These are phyloP conservation scores for Stomatorhinus ivindoensis DNA, from an alignment of 2,113 vertebrate species.

Conservation along the genomic window DNA sequence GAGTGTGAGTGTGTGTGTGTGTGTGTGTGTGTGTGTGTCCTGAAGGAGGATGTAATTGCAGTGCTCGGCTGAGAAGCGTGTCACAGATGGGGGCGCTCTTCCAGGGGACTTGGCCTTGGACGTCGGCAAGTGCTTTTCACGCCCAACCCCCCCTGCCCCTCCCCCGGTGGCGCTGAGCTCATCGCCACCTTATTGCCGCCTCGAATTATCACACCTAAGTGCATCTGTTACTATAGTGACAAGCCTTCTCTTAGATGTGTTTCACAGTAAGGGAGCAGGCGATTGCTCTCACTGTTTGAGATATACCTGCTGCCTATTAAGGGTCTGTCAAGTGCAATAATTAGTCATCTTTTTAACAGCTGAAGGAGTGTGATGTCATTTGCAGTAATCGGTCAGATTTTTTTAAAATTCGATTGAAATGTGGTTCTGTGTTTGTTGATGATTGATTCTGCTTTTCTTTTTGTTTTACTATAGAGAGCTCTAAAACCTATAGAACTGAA, in stretches of 20 bases:
- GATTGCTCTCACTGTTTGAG: slow-evolving; percentile 6
- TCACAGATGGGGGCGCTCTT: not conserved
- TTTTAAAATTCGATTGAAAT: not conserved
- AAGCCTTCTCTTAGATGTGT: slow-evolving; percentile 4
- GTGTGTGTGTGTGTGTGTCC: not conserved
- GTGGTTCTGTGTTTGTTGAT: not conserved
- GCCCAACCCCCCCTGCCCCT: not conserved
- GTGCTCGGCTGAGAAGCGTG: not conserved
- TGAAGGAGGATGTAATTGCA: slow-evolving; percentile 3
- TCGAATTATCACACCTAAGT: slow-evolving; percentile 26
- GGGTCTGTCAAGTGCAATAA: not conserved
- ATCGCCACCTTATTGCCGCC: slow-evolving; percentile 25
- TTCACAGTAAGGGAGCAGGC: slow-evolving; percentile 9
- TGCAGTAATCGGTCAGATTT: not conserved
- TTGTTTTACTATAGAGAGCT: not conserved
- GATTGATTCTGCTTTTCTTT: not conserved
- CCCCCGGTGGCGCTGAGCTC: slow-evolving; percentile 13
- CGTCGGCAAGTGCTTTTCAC: slow-evolving; percentile 14
- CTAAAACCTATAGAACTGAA: not conserved
- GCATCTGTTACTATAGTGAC: slow-evolving; percentile 34
- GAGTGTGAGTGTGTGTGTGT: not conserved
- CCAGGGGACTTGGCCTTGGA: not conserved
- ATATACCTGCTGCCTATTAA: not conserved
- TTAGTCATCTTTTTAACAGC: slow-evolving; percentile 9
- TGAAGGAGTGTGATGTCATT: not conserved